phyloP scores from a whole-genome alignment of 2,888 invertebrate species.

The Ptilodon capucinus region DNA sequence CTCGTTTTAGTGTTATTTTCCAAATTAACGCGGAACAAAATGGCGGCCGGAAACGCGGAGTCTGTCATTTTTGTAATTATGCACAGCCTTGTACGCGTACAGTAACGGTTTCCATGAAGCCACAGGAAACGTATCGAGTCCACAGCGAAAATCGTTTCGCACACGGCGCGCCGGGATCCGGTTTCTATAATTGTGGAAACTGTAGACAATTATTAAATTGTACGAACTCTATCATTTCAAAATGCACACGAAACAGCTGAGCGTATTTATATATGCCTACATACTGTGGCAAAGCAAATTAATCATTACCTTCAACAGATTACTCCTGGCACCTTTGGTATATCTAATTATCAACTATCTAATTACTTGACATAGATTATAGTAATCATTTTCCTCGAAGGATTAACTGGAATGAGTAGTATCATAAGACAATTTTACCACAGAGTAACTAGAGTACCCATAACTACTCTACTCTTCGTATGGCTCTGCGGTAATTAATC shows the following conservation, averaged over 20 bases:
- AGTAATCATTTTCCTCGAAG: too few relatives aligned
- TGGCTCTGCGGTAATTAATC: too few relatives aligned
- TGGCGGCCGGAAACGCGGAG: slow-evolving; percentile 25
- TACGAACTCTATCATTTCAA: background rate
- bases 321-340: too few relatives aligned
- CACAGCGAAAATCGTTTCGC: background rate
- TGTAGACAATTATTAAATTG: background rate
- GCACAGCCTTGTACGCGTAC: slow-evolving; percentile 13
- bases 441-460: too few relatives aligned
- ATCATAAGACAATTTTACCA: too few relatives aligned
- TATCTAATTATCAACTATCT: too few relatives aligned
- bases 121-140: background rate
- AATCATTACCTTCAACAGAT: too few relatives aligned
- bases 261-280: too few relatives aligned
- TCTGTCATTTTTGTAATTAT: slow-evolving; percentile 37
- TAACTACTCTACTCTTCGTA: too few relatives aligned
- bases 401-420: too few relatives aligned
- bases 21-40: slow-evolving; percentile 27
- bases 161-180: background rate
- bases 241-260: background rate
- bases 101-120: slow-evolving; percentile 21
- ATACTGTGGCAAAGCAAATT: too few relatives aligned
- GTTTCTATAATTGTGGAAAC: background rate
- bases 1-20: slow-evolving; percentile 22
- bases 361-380: too few relatives aligned